Conservation (phyloP, 1,140 invertebrate species). For the Meloidogyne hapla region DNA sequence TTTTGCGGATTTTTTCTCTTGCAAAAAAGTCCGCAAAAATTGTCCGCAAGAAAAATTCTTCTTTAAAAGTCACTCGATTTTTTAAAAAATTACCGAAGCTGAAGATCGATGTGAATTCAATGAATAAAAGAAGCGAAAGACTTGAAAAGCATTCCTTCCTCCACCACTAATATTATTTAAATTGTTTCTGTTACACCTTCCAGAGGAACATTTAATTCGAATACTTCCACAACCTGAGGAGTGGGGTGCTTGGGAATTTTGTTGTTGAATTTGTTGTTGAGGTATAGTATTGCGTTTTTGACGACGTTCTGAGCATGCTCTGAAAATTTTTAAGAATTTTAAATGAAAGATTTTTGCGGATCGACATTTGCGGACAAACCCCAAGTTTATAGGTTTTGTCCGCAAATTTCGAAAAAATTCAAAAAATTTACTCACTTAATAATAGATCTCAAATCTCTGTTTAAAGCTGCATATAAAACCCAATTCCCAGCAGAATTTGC, state of each 20-base stretch:
- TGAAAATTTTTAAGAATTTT: conserved; percentile 25
- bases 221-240: not conserved
- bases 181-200: not conserved
- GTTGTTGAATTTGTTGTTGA: not conserved
- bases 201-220: not conserved
- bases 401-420: not conserved
- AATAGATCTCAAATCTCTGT: conserved; percentile 58
- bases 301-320: conserved; percentile 44
- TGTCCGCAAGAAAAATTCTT: not conserved
- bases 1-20: not conserved
- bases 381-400: not conserved
- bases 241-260: not conserved
- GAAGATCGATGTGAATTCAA: conserved; percentile 52
- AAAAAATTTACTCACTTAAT: conserved; percentile 49
- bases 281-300: conserved; percentile 38
- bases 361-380: not conserved
- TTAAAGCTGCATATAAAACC: conserved; percentile 63
- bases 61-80: not conserved
- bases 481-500: conserved; percentile 60
- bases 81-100: conserved; percentile 4
- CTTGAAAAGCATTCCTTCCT: conserved; percentile 46
- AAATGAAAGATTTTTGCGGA: not conserved
- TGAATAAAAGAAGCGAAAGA: conserved; percentile 56
- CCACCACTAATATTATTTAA: not conserved
- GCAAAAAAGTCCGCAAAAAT: conserved; percentile 8